Conservation (phyloP, 2,113 vertebrate species). For the Triplophysa rosa region DNA sequence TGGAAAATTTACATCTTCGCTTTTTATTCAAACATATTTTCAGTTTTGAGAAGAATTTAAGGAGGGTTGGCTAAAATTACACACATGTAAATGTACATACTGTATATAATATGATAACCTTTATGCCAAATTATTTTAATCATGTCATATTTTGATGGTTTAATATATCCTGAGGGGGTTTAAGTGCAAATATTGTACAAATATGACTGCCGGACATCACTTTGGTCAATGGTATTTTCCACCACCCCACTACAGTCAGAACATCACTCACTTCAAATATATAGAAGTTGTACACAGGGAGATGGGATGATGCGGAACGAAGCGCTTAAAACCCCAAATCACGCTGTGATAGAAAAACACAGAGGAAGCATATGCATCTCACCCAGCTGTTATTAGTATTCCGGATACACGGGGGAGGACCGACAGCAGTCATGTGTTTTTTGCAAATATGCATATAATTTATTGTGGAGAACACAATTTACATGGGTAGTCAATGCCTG, state of each 20-base stretch:
- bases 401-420: conserved; percentile 82
- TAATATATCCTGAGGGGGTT: too few relatives aligned
- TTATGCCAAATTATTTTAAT: too few relatives aligned
- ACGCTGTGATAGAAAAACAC: conserved; percentile 61
- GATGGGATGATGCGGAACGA: conserved; percentile 14
- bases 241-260: conserved; percentile 64
- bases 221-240: conserved; percentile 66
- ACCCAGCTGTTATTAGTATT: conserved; percentile 89
- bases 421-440: conserved; percentile 92
- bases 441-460: conserved; percentile 99
- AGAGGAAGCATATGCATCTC: conserved; percentile 70
- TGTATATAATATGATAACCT: too few relatives aligned
- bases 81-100: too few relatives aligned
- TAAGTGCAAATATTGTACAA: too few relatives aligned
- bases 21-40: too few relatives aligned
- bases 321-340: conserved; percentile 68
- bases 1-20: too few relatives aligned
- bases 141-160: too few relatives aligned
- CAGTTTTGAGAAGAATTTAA: too few relatives aligned
- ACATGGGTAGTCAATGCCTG: conserved; percentile 99
- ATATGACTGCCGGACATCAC: too few relatives aligned
- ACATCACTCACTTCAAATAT: conserved; percentile 58
- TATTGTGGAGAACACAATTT: conserved; percentile 99
- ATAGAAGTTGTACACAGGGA: conserved; percentile 56
- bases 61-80: too few relatives aligned